Percentiles rank a stretch among this genome's conserved stretches.
Conservation (phyloP, 2,113 vertebrate genomes). For the Periophthalmus modestus region DNA sequence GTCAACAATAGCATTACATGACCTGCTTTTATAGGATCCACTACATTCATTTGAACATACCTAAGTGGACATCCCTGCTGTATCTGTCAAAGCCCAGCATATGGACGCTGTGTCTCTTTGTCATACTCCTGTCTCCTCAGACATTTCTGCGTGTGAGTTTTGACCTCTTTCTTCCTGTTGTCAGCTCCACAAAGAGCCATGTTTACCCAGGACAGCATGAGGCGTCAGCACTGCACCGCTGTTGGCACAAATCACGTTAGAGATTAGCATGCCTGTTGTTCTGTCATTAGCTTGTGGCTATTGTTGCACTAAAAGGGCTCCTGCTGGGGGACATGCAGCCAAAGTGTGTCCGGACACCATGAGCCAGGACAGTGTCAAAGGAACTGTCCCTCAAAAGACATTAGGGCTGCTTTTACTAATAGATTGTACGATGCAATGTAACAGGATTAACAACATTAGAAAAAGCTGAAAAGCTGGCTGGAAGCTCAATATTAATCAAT, state of each 20-base stretch:
- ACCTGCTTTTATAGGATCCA: background rate
- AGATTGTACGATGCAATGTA: background rate
- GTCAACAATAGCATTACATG: background rate
- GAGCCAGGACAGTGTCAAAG: background rate
- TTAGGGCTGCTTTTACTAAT: background rate
- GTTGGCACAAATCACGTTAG: slow-evolving; percentile 67
- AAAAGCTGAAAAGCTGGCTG: background rate
- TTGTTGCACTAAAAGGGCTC: slow-evolving; percentile 1
- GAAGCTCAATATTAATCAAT: background rate
- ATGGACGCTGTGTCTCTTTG: slow-evolving; percentile 20
- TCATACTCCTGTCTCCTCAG: background rate
- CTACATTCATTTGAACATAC: background rate
- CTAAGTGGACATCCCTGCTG: background rate
- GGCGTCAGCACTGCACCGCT: slow-evolving; percentile 43
- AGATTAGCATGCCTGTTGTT: slow-evolving; percentile 40
- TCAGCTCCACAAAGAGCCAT: slow-evolving; percentile 58
- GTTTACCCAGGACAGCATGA: slow-evolving; percentile 29
- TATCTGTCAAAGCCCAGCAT: slow-evolving; percentile 28
- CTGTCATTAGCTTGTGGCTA: slow-evolving; percentile 15
- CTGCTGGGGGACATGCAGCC: slow-evolving; percentile 1
- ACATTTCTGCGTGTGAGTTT: background rate
- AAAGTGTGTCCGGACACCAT: background rate
- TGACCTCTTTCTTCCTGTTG: slow-evolving; percentile 52
- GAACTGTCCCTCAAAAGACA: slow-evolving; percentile 1
- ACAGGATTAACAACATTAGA: background rate